Percentiles rank a stretch among this genome's conserved stretches.
These are phyloP conservation scores for Parazoanthus darwini DNA, from an alignment of 92 coral and sea anemone genomes.

Conservation along the genomic window DNA sequence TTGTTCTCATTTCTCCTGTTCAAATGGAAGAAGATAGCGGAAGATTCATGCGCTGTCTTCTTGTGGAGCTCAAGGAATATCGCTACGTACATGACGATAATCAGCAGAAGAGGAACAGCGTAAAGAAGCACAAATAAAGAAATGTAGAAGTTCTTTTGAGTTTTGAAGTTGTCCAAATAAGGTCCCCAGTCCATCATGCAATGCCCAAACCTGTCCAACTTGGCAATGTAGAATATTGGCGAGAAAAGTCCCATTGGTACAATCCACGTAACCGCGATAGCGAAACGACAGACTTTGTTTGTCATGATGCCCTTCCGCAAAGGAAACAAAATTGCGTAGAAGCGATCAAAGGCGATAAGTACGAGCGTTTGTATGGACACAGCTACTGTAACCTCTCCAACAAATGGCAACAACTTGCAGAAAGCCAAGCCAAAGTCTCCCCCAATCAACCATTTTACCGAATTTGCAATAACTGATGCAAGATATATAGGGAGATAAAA, in stretches of 20 bases:
- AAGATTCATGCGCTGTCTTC: background rate
- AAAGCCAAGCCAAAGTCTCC: constrained; percentile 19
- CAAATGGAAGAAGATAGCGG: background rate
- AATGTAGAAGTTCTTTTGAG: constrained; percentile 33
- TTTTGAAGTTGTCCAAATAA: constrained; percentile 9
- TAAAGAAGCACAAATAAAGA: constrained; percentile 18
- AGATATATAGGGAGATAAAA: constrained; percentile 23
- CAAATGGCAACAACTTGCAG: constrained; percentile 31
- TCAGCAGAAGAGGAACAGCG: constrained; percentile 6
- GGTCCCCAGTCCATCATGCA: constrained; percentile 42
- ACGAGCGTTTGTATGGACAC: constrained; percentile 36
- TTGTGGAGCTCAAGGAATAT: constrained; percentile 26
- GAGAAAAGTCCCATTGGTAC: constrained; percentile 12
- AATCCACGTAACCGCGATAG: constrained; percentile 17
- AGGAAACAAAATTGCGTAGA: constrained; percentile 37
- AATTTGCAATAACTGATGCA: constrained; percentile 24
- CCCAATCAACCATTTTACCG: constrained; percentile 31
- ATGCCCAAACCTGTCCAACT: background rate
- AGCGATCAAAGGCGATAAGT: constrained; percentile 28
- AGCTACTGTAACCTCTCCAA: constrained; percentile 25
- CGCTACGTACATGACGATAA: background rate
- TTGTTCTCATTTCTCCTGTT: constrained; percentile 30
- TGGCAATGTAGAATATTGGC: constrained; percentile 26
- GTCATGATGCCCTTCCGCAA: constrained; percentile 20
- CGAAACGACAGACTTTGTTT: background rate